Conservation (phyloP, 2,888 invertebrate species). For the Folsomia manolachei region DNA sequence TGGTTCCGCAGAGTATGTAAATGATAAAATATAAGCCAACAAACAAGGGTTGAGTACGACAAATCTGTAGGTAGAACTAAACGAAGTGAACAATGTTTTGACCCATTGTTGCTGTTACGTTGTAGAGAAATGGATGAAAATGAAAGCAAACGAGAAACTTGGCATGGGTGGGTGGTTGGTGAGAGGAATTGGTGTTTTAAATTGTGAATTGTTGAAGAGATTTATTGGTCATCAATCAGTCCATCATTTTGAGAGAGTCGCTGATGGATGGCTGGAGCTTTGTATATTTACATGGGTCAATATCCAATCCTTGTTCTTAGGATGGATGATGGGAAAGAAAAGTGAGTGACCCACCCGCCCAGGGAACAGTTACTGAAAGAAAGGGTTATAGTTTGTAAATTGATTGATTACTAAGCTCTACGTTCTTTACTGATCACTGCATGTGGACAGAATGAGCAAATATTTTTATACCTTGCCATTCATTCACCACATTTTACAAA, state of each 20-base stretch:
- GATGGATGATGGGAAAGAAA: background rate
- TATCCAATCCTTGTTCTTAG: background rate
- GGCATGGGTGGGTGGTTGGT: background rate
- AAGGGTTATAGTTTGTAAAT: background rate
- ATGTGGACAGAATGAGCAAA: background rate
- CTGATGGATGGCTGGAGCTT: background rate
- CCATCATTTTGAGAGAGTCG: background rate
- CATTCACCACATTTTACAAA: background rate
- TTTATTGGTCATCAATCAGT: conserved; percentile 19
- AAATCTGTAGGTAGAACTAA: no score
- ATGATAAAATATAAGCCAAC: conserved; percentile 1
- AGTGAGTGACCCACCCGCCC: no score
- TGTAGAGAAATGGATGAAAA: background rate
- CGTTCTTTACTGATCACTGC: background rate
- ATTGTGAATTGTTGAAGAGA: conserved; percentile 13
- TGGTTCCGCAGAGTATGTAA: conserved; percentile 1
- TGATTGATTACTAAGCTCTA: conserved; percentile 7
- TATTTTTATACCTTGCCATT: background rate
- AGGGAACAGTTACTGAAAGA: no score
- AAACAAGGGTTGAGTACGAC: no score
- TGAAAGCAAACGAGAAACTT: background rate
- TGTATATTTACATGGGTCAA: no score
- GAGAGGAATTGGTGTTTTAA: conserved; percentile 1
- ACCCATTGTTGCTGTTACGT: background rate
- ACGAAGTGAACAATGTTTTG: background rate